Percentiles rank a stretch among this genome's conserved stretches.
These are phyloP conservation scores for Anguilla japonica DNA, from an alignment of 2,113 vertebrate genomes.

Conservation along the genomic window DNA sequence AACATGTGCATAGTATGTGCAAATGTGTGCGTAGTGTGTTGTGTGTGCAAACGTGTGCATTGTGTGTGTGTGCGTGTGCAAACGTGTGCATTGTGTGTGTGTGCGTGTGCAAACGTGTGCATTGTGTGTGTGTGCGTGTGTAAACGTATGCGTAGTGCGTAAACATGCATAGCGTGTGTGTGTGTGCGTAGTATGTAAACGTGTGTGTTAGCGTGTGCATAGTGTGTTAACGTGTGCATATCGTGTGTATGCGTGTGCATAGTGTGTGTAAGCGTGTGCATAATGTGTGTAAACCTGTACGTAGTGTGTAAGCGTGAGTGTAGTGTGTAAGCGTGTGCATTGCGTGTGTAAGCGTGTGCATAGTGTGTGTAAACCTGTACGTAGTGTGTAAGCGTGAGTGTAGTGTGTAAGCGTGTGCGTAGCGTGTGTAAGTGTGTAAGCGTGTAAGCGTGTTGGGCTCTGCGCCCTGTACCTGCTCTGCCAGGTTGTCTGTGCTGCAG, in stretches of 20 bases:
- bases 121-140: too few relatives aligned
- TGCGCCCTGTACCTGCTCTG: conserved; percentile 64
- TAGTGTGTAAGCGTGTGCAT: not conserved
- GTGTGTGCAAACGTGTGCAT: too few relatives aligned
- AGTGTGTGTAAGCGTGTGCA: conserved; percentile 26
- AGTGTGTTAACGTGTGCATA: not conserved
- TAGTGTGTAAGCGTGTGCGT: conserved; percentile 29
- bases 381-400: not conserved
- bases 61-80: too few relatives aligned
- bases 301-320: not conserved
- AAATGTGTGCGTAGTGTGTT: too few relatives aligned
- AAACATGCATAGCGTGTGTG: not conserved
- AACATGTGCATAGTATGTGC: too few relatives aligned
- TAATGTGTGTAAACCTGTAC: conserved; percentile 13
- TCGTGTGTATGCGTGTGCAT: not conserved
- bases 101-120: too few relatives aligned
- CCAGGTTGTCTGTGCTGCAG: conserved; percentile 53
- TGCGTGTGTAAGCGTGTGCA: not conserved
- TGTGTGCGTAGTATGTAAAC: conserved; percentile 10
- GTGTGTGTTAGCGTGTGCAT: not conserved
- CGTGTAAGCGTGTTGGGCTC: conserved; percentile 55
- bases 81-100: too few relatives aligned
- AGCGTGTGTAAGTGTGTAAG: conserved; percentile 26
- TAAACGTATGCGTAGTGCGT: too few relatives aligned
- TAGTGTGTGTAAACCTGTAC: not conserved